Evolutionary conservation across 2,888 invertebrate species (phyloP).

Genomic region (Agelastica alni): DNA sequence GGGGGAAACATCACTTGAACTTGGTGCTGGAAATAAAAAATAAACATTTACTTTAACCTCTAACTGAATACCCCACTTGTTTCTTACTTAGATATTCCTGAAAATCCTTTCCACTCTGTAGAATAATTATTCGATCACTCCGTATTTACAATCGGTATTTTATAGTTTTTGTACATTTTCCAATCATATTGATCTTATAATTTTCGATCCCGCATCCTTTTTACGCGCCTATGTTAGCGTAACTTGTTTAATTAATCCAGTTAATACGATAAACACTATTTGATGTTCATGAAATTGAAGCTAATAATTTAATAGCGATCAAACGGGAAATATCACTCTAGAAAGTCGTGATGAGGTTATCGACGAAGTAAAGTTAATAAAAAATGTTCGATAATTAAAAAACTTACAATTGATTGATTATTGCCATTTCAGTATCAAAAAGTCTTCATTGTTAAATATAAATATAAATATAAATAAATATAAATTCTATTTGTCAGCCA

Average conservation of each 20-base stretch:
- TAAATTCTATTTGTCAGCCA: too few species aligned
- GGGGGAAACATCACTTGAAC: too few species aligned
- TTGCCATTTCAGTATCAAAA: background rate
- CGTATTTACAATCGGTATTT: too few species aligned
- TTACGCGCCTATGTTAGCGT: background rate
- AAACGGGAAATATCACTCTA: background rate
- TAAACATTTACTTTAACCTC: too few species aligned
- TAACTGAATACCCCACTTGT: too few species aligned
- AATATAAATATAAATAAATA: too few species aligned
- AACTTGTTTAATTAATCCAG: background rate
- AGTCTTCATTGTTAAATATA: background rate
- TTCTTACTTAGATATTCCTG: too few species aligned
- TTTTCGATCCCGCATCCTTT: background rate
- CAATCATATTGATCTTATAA: too few species aligned
- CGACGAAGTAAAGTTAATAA: background rate
- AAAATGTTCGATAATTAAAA: background rate
- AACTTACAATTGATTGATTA: background rate
- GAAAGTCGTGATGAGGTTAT: background rate
- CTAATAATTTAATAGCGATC: slow-evolving; percentile 3
- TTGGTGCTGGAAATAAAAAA: too few species aligned
- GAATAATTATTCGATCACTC: too few species aligned
- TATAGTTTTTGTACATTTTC: too few species aligned
- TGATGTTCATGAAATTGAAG: slow-evolving; percentile 1
- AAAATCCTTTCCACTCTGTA: too few species aligned
- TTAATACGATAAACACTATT: slow-evolving; percentile 2